phyloP scores from a whole-genome alignment of 1,140 invertebrate species.

The Tetramorium simillimum region DNA sequence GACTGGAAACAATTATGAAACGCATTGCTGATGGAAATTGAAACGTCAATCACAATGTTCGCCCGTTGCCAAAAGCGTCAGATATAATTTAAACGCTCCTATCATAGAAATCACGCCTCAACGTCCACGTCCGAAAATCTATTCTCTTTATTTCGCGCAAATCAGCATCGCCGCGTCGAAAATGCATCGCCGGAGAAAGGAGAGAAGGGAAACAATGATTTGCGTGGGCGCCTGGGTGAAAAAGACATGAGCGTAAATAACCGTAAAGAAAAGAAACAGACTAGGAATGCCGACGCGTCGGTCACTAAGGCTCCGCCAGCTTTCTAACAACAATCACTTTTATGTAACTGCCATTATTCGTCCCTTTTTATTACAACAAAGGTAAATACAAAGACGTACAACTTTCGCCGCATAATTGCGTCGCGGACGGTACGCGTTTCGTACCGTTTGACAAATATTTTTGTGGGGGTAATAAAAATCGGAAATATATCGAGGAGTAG shows the following conservation, averaged over 20 bases:
- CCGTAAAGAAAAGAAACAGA: constrained; percentile 59
- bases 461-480: constrained; percentile 3
- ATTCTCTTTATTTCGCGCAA: background rate
- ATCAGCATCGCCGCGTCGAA: background rate
- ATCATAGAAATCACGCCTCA: background rate
- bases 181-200: background rate
- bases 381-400: constrained; percentile 80
- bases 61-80: background rate
- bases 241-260: constrained; percentile 45
- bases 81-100: background rate
- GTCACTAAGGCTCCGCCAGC: constrained; percentile 75
- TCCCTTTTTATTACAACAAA: constrained; percentile 81
- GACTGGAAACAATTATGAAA: background rate
- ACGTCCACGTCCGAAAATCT: background rate
- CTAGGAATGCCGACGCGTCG: constrained; percentile 49
- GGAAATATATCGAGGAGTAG: constrained; percentile 37
- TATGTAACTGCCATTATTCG: constrained; percentile 82
- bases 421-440: constrained; percentile 14
- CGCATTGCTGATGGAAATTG: background rate
- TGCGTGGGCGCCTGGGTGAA: constrained; percentile 48
- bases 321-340: constrained; percentile 82
- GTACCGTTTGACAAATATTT: constrained; percentile 38
- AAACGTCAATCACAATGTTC: background rate
- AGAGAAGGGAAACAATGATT: constrained; percentile 40
- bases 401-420: constrained; percentile 29